These are phyloP conservation scores for Bedellia somnulentella DNA, from an alignment of 2,888 invertebrate species.

Conservation along the genomic window DNA sequence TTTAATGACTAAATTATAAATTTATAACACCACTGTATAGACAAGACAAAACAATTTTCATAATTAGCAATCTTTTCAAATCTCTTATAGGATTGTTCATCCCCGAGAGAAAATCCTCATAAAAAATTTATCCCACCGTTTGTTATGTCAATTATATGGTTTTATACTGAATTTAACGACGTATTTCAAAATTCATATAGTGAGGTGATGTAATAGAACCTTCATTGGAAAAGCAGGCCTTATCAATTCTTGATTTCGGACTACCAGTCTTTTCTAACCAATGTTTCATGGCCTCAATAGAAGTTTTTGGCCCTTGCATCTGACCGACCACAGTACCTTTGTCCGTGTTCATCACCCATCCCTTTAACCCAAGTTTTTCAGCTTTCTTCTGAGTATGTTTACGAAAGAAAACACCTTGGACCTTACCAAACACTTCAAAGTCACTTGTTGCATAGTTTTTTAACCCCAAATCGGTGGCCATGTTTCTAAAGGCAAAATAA, in stretches of 20 bases:
- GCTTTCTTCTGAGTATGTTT: constrained; percentile 69
- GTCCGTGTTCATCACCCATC: constrained; percentile 77
- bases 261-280: constrained; percentile 66
- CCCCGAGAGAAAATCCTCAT: too few relatives aligned
- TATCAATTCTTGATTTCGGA: constrained; percentile 69
- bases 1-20: too few relatives aligned
- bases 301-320: constrained; percentile 61
- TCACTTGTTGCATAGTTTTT: constrained; percentile 36
- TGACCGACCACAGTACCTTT: constrained; percentile 69
- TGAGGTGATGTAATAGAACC: constrained; percentile 44
- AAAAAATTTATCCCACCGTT: too few relatives aligned
- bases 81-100: too few relatives aligned
- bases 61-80: too few relatives aligned
- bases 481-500: too few relatives aligned
- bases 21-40: too few relatives aligned
- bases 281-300: constrained; percentile 63
- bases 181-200: constrained; percentile 48
- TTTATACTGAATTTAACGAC: too few relatives aligned
- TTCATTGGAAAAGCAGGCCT: constrained; percentile 66
- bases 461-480: too few relatives aligned
- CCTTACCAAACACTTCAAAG: constrained; percentile 64
- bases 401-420: constrained; percentile 60
- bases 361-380: constrained; percentile 63
- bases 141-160: too few relatives aligned
- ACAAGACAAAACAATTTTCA: too few relatives aligned